These are phyloP conservation scores for Antheraea mylitta DNA, from an alignment of 1,140 invertebrate genomes.

Conservation along the genomic window DNA sequence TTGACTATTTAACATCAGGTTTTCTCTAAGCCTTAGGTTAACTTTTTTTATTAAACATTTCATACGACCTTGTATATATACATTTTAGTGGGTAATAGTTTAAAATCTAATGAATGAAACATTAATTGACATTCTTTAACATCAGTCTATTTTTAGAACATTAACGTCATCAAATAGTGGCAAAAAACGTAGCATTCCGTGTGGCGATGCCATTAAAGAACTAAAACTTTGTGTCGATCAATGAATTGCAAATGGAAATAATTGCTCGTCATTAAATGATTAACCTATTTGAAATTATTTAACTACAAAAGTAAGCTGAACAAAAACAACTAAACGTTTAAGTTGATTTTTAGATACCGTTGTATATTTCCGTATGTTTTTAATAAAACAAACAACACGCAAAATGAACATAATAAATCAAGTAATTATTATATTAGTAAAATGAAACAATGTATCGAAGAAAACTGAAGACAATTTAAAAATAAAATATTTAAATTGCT, in stretches of 20 bases:
- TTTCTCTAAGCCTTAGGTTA: too few species aligned
- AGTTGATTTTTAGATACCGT: not conserved
- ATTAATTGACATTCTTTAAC: not conserved
- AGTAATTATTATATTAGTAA: too few species aligned
- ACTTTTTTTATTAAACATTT: too few species aligned
- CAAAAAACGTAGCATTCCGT: not conserved
- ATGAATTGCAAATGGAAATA: conserved; percentile 1
- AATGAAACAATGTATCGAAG: too few species aligned
- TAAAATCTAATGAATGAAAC: not conserved
- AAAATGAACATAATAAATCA: too few species aligned
- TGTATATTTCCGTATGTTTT: not conserved
- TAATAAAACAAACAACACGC: not conserved
- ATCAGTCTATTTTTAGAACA: not conserved
- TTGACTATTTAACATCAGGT: too few species aligned
- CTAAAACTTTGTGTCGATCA: not conserved
- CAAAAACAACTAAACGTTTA: not conserved
- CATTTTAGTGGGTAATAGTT: too few species aligned
- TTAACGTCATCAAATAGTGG: not conserved
- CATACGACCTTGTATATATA: too few species aligned
- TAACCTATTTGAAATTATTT: conserved; percentile 5
- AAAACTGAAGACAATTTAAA: too few species aligned
- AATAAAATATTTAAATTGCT: too few species aligned
- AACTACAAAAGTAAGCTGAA: not conserved
- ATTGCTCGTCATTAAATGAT: conserved; percentile 1
- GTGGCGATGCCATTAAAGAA: not conserved